These are phyloP conservation scores for Chrosomus eos DNA, from an alignment of 2,797 vertebrate species.

Conservation along the genomic window DNA sequence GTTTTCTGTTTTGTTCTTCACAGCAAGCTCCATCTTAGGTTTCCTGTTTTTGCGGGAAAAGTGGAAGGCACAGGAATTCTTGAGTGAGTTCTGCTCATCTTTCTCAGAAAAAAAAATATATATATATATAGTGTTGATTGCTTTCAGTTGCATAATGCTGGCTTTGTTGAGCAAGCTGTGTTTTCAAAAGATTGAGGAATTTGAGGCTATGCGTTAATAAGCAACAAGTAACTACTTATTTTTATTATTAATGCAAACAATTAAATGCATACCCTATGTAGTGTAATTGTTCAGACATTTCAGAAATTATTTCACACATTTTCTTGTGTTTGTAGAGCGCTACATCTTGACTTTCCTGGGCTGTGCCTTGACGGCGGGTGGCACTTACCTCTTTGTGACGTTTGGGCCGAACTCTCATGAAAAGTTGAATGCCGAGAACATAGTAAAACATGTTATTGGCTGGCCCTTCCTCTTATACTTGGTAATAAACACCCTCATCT, in stretches of 20 bases:
- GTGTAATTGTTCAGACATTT: not conserved
- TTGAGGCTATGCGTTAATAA: not conserved
- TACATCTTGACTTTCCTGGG: conserved; percentile 89
- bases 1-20: conserved; percentile 35
- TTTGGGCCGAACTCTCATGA: conserved; percentile 96
- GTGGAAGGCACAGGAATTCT: conserved; percentile 89
- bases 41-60: conserved; percentile 95
- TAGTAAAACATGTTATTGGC: conserved; percentile 88
- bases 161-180: conserved; percentile 3
- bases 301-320: not conserved
- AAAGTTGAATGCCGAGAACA: conserved; percentile 88
- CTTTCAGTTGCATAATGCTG: not conserved
- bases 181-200: not conserved
- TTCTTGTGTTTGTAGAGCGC: conserved; percentile 76
- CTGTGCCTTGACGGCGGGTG: conserved; percentile 83
- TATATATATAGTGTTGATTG: not conserved
- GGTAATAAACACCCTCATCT: conserved; percentile 77
- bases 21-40: conserved; percentile 94
- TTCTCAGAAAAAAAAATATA: not conserved
- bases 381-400: conserved; percentile 91
- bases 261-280: not conserved
- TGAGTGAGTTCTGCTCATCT: conserved; percentile 84
- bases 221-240: not conserved
- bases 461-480: conserved; percentile 94
- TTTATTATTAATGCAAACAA: not conserved